Conservation (phyloP, 2,797 vertebrate species). For the Sorex maritimensis region DNA sequence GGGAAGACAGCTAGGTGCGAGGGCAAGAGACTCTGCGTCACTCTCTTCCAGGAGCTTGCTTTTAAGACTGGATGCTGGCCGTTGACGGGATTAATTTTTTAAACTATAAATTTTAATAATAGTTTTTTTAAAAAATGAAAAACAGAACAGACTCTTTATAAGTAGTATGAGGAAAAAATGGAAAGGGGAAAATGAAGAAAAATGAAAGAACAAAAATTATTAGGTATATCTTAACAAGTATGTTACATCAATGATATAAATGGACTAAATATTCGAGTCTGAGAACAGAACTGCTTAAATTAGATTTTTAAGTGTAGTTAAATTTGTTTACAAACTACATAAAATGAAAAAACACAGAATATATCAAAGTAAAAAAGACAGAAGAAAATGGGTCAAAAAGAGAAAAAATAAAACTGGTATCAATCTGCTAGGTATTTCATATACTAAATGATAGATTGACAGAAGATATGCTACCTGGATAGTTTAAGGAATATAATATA, state of each 20-base stretch:
- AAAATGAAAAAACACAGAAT: background rate
- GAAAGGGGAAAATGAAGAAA: background rate
- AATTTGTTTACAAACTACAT: too few relatives aligned
- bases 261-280: background rate
- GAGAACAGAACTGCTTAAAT: background rate
- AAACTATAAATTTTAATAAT: too few relatives aligned
- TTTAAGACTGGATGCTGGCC: too few relatives aligned
- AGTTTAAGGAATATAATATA: background rate
- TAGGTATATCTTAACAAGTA: background rate
- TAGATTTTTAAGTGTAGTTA: background rate
- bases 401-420: background rate
- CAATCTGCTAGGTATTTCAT: background rate
- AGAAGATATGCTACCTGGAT: background rate
- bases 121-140: too few relatives aligned
- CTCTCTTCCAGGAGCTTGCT: too few relatives aligned
- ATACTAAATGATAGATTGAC: background rate
- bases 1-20: too few relatives aligned
- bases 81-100: too few relatives aligned
- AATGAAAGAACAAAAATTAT: background rate
- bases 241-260: background rate
- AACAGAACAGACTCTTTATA: too few relatives aligned
- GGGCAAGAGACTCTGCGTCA: too few relatives aligned
- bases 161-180: too few relatives aligned
- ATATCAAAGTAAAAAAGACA: background rate
- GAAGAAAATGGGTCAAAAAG: background rate